Percentiles rank a stretch among this genome's conserved stretches.
Conservation (phyloP, 2,888 invertebrate genomes). For the Sesia apiformis region DNA sequence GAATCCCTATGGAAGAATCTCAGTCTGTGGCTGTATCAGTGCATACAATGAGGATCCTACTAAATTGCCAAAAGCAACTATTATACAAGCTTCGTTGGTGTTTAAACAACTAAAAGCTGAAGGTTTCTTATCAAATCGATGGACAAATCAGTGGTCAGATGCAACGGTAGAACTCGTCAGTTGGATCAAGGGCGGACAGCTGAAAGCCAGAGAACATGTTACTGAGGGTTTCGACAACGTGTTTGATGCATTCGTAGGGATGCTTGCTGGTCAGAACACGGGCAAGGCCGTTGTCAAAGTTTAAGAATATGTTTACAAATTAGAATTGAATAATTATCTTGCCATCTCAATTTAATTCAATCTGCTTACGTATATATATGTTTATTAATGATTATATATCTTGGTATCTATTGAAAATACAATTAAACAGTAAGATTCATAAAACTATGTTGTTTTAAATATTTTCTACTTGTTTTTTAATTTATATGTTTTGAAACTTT, state of each 20-base stretch:
- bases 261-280: conserved; percentile 76
- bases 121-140: conserved; percentile 73
- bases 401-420: too few species aligned
- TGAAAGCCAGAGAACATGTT: conserved; percentile 78
- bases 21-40: conserved; percentile 44
- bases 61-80: conserved; percentile 34
- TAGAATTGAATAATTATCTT: too few species aligned
- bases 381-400: too few species aligned
- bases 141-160: conserved; percentile 71
- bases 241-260: conserved; percentile 78
- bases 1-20: conserved; percentile 56
- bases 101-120: conserved; percentile 76
- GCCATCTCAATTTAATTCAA: too few species aligned
- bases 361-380: too few species aligned
- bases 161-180: conserved; percentile 71
- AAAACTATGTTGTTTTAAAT: too few species aligned
- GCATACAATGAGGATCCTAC: conserved; percentile 35
- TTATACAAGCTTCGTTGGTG: conserved; percentile 72
- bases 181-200: conserved; percentile 78
- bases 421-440: too few species aligned
- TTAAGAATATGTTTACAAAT: conserved; percentile 18
- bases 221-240: conserved; percentile 81
- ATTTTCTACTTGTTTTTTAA: too few species aligned
- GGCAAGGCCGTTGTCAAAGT: conserved; percentile 81
- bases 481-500: too few species aligned